Evolutionary conservation across 1,140 invertebrate genomes (phyloP), one percentile per base, ranked within the genome.

Genomic region (Drosophila repletoides): DNA sequence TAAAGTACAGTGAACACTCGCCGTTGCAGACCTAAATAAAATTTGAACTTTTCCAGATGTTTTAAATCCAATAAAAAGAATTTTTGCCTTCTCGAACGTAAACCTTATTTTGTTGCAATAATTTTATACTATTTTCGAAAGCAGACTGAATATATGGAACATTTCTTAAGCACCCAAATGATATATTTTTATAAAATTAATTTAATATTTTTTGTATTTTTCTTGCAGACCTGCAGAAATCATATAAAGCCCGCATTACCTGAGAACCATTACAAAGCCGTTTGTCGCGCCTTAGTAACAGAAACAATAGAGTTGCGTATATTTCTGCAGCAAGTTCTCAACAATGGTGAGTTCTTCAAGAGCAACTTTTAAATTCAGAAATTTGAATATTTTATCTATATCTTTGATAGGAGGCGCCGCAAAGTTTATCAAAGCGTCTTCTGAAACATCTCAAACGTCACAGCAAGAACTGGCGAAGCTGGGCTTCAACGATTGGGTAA

Each of bases 231-330:
- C 73, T 90, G 89, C 66, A 76, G 67, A 75, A 80, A 89, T 56
- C 86, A 90, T 15, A 75, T 90, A 45, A 79, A 88, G 40, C 75
- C 89, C 51, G 77, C 89, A 46, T 60, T 75, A 72, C 87, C 95
- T 0, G 95, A 96, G 79, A 92, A 93, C 34, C 97, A 98, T 92
- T 98, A 98, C 91, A 94, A 94, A 83, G 96, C 97, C 41, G 97
- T 98, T 31, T 97, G 97, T 89, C 92, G 96, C 51, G 97, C 97
- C 15, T 92, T 98, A 64, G 96, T 98, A 14, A 94, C 96, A 1
- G 97, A 99, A 91, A 95, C 96, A 9, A 91, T 97, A 19, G 97
- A 98, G 91, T 92, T 99, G 46, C 93, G 96, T 9, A 94, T 95
- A 15, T 98, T 98, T 92, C 92, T 99, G 45, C 94, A 96, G 79